These are phyloP conservation scores for Nothoprocta pentlandii DNA, from an alignment of 2,113 vertebrate genomes.

Conservation along the genomic window DNA sequence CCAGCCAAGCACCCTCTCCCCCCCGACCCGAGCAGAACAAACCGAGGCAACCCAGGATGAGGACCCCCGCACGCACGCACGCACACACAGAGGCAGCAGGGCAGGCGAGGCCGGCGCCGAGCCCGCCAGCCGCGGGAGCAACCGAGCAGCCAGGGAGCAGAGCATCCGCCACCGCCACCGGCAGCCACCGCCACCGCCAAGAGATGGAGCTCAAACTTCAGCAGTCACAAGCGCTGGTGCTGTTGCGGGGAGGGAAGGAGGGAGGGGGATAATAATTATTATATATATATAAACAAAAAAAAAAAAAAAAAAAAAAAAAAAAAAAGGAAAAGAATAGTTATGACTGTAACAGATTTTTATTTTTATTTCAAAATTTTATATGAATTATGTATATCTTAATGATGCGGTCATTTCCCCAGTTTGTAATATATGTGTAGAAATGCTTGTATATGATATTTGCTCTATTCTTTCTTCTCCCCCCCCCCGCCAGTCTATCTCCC, in stretches of 20 bases:
- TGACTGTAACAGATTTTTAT: slow-evolving; percentile 99
- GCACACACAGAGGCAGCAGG: slow-evolving; percentile 45
- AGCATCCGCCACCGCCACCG: slow-evolving; percentile 63
- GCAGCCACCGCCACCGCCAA: slow-evolving; percentile 70
- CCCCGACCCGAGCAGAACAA: slow-evolving; percentile 19
- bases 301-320: slow-evolving; percentile 49
- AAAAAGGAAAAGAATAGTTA: slow-evolving; percentile 91
- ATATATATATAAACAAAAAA: slow-evolving; percentile 65
- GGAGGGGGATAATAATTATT: slow-evolving; percentile 58
- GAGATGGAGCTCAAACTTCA: slow-evolving; percentile 82
- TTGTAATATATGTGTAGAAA: slow-evolving; percentile 99
- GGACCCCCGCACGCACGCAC: slow-evolving; percentile 68
- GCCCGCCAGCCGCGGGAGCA: slow-evolving; percentile 57
- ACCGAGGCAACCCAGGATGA: slow-evolving; percentile 66
- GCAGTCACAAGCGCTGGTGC: slow-evolving; percentile 84
- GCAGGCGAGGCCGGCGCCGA: slow-evolving; percentile 66
- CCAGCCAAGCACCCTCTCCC: slow-evolving; percentile 46
- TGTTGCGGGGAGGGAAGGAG: slow-evolving; percentile 68
- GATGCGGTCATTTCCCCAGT: slow-evolving; percentile 97
- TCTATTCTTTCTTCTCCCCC: slow-evolving; percentile 75
- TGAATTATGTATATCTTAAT: slow-evolving; percentile 99
- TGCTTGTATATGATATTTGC: slow-evolving; percentile 99
- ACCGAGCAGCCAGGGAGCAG: slow-evolving; percentile 69
- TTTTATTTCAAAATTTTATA: slow-evolving; percentile 99
- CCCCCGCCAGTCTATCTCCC: background rate